Base-by-base conservation (phyloP, 2,888 invertebrate species). In the Dorcus parallelipipedus region DNA sequence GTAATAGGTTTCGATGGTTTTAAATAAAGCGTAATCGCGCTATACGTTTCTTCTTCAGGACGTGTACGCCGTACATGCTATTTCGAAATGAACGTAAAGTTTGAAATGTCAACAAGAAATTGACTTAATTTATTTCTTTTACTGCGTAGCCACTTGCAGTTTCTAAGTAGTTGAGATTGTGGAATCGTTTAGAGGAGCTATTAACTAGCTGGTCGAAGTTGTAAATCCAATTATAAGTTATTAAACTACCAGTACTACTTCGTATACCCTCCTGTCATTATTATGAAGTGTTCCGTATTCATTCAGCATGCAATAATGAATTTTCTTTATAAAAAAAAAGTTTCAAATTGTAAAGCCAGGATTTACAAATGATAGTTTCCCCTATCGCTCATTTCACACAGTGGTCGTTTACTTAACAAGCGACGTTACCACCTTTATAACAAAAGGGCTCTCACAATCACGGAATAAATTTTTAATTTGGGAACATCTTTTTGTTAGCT, bases 401-500 rank as follows among this genome's bases (percentile, higher is more conserved):
- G 26, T 33, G 26, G 26, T 33, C 26, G 26, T 33, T 33, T 33
- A 33, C 23, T 50, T 45, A 51, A 49, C 52, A 60, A 52, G 40
- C 50, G 49, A 38, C 53, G 56, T 58, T 52, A 56, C 57, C 58
- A 61, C 62, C 54, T 60, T 50, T 56, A 52, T 47, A 48, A 59
- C 59, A 62, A 62, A 56, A 49, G 56, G 51, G 48, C 41, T 41
- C 49, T 53, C 26, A 55, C 56, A 55, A 55, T 43, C 17, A 54
- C 56, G 56, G 54, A 59, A 60, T 62, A 62, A 59, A 59, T 64
- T 63, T 62, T 59, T 64, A 58, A 64, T 66, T 63, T 63, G 56
- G 60, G 59, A 61, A 59, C 62, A 62, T 62, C 66, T 61, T 61
- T 62, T 62, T 59, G 59, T 60, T 42, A 38, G 20, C 43, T 42